Percentiles rank a stretch among this genome's conserved stretches.
Conservation (phyloP, 2,797 vertebrate genomes). For the Petrocephalus schoutedeni region DNA sequence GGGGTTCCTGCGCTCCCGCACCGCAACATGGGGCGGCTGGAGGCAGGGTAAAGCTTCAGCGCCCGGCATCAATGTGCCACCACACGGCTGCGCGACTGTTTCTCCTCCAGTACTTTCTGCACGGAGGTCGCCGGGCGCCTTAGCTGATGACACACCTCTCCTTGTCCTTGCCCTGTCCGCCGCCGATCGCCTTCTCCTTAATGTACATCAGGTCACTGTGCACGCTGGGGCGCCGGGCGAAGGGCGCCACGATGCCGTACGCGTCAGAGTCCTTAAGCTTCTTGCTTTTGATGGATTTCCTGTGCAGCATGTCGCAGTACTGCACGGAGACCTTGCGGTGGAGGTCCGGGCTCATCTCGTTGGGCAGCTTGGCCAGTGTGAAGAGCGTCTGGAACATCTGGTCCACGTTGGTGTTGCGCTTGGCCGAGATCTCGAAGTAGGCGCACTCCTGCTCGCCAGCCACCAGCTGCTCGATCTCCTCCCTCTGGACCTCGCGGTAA, state of each 20-base stretch:
- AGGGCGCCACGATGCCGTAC: slow-evolving; percentile 85
- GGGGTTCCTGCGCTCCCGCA: slow-evolving; percentile 11
- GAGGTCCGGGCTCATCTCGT: slow-evolving; percentile 94
- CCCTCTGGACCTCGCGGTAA: slow-evolving; percentile 76
- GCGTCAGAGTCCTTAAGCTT: slow-evolving; percentile 77
- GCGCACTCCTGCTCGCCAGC: slow-evolving; percentile 79
- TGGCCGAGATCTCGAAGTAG: slow-evolving; percentile 95
- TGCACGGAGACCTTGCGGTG: slow-evolving; percentile 90
- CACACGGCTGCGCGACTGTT: background rate
- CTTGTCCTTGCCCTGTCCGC: slow-evolving; percentile 78
- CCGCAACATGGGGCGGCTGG: background rate
- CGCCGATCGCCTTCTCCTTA: slow-evolving; percentile 80
- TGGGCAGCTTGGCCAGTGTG: slow-evolving; percentile 84
- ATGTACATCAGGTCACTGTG: slow-evolving; percentile 98
- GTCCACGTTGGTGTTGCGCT: slow-evolving; percentile 89
- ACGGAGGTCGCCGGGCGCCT: background rate
- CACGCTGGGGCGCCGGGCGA: slow-evolving; percentile 88
- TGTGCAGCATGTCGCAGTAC: slow-evolving; percentile 84
- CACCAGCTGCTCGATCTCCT: slow-evolving; percentile 84
- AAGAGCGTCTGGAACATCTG: slow-evolving; percentile 93
- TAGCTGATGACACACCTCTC: slow-evolving; percentile 90
- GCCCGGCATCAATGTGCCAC: slow-evolving; percentile 8
- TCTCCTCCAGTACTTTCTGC: background rate
- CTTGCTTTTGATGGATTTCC: slow-evolving; percentile 76
- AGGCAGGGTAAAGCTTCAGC: slow-evolving; percentile 11